A percentile compares a stretch with the other conserved stretches of the same genome.
phyloP scores from a whole-genome alignment of 2,888 invertebrate genomes.

The Colletes collaris region DNA sequence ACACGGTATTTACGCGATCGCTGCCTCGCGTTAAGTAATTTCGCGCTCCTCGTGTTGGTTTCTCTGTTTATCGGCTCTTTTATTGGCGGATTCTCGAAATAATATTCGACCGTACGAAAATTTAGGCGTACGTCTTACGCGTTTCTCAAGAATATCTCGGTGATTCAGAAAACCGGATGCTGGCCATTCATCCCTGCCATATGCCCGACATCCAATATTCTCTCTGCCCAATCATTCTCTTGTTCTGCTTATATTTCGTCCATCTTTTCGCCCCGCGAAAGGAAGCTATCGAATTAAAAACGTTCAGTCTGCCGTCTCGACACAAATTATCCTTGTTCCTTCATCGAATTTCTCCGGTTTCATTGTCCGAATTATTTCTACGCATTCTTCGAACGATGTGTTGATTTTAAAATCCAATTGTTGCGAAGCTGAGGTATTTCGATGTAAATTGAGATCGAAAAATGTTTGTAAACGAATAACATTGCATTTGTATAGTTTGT shows the following conservation, averaged over 20 bases:
- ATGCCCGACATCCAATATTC: conserved; percentile 55
- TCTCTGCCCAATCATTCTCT: conserved; percentile 36
- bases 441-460: too few relatives aligned
- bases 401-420: too few relatives aligned
- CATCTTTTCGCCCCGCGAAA: conserved; percentile 5
- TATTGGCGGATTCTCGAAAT: background rate
- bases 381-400: too few relatives aligned
- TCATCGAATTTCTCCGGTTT: too few relatives aligned
- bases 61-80: background rate
- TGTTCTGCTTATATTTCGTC: conserved; percentile 34
- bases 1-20: conserved; percentile 3
- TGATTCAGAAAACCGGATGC: conserved; percentile 74
- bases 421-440: too few relatives aligned
- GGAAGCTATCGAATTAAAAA: background rate
- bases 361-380: too few relatives aligned
- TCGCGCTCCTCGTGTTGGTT: background rate
- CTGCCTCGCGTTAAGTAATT: background rate
- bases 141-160: conserved; percentile 67
- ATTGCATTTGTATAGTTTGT: too few relatives aligned
- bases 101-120: conserved; percentile 23
- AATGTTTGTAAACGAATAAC: too few relatives aligned
- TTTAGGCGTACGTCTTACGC: conserved; percentile 40
- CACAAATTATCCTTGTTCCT: too few relatives aligned
- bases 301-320: background rate
- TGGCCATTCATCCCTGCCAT: conserved; percentile 60